Percentiles rank a stretch among this genome's conserved stretches.
These are phyloP conservation scores for Hydractinia symbiolongicarpus DNA, from an alignment of 30 jellyfish, hydroid and myxozoan species.

Conservation along the genomic window DNA sequence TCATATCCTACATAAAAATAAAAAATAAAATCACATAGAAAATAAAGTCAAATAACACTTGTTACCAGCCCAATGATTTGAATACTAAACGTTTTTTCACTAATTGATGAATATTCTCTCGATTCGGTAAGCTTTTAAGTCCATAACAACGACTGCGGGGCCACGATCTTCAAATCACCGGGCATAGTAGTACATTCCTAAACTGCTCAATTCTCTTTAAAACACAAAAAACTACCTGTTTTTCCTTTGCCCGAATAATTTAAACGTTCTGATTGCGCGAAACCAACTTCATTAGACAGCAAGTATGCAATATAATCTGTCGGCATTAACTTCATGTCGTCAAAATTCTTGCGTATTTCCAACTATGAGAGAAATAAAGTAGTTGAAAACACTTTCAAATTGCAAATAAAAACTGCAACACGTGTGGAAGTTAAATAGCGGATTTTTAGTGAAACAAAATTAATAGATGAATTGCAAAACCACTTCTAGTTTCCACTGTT, in stretches of 20 bases:
- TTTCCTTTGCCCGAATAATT: slow-evolving; percentile 58
- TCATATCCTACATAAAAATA: slow-evolving; percentile 42
- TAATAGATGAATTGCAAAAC: too few relatives aligned
- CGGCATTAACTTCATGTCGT: slow-evolving; percentile 62
- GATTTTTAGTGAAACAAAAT: too few relatives aligned
- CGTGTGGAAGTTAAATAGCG: too few relatives aligned
- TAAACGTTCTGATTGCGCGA: slow-evolving; percentile 69
- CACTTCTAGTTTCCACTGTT: too few relatives aligned
- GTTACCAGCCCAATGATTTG: slow-evolving; percentile 41
- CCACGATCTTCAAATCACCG: too few relatives aligned
- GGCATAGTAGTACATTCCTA: too few relatives aligned
- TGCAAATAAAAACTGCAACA: too few relatives aligned
- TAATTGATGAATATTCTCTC: too few relatives aligned
- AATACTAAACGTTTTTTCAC: too few relatives aligned
- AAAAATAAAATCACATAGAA: neutral
- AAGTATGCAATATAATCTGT: slow-evolving; percentile 65
- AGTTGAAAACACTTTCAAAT: too few relatives aligned
- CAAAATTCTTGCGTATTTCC: slow-evolving; percentile 48
- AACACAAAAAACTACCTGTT: slow-evolving; percentile 56
- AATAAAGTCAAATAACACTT: neutral
- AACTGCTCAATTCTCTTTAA: neutral
- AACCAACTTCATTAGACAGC: slow-evolving; percentile 85
- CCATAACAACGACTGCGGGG: too few relatives aligned
- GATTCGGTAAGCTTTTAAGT: too few relatives aligned
- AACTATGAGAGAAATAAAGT: slow-evolving; percentile 12